Percentiles rank a stretch among this genome's conserved stretches.
phyloP scores from a whole-genome alignment of 2,113 vertebrate genomes.

The Axis porcinus region DNA sequence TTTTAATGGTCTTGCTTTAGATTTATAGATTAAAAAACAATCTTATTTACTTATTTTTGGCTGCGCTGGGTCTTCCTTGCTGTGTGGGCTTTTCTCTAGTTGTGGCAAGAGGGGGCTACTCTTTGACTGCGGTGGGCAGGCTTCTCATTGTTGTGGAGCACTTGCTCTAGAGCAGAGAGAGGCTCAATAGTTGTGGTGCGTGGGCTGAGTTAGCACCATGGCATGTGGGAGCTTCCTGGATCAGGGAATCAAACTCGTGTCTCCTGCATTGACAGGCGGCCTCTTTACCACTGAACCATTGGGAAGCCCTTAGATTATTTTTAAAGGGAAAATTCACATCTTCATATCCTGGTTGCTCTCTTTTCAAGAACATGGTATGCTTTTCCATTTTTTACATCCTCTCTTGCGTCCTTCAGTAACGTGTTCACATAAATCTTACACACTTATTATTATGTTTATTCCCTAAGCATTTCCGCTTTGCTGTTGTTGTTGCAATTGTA shows the following conservation, averaged over 20 bases:
- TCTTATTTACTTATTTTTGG: not conserved
- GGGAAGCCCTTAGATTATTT: not conserved
- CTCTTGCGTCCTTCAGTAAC: not conserved
- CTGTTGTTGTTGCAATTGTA: not conserved
- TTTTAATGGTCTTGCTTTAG: constrained; percentile 8
- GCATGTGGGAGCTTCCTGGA: not conserved
- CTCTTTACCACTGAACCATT: not conserved
- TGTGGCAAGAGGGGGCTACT: not conserved
- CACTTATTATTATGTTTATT: not conserved
- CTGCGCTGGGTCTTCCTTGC: not conserved
- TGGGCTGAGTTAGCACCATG: not conserved
- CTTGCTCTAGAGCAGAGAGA: not conserved
- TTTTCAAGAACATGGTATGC: not conserved
- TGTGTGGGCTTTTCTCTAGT: not conserved
- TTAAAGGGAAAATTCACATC: not conserved
- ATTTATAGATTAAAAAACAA: not conserved
- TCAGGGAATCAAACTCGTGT: not conserved
- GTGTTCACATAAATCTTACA: not conserved
- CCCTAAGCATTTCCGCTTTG: not conserved
- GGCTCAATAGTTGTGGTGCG: not conserved
- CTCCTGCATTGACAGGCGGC: not conserved
- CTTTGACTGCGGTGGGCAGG: rapidly evolving
- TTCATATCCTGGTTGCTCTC: not conserved
- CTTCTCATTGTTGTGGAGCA: not conserved
- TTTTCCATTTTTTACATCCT: not conserved